Base-by-base conservation (phyloP, 37 sponge, comb jelly and placozoan genomes). In the Trichoplax adhaerens region DNA sequence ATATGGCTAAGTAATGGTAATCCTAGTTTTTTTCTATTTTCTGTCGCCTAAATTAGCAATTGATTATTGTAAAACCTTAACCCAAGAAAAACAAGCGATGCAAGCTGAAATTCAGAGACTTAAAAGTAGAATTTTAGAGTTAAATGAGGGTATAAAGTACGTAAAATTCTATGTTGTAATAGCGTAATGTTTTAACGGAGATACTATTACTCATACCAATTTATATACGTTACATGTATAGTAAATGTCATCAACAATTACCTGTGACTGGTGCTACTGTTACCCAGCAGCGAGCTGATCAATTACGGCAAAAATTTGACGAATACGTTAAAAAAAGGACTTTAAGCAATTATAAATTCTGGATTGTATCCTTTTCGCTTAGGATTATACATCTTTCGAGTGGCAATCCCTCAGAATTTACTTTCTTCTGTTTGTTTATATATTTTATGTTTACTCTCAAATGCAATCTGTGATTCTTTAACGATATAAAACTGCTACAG, bases 191-290 rank as follows among this genome's bases (percentile, higher is more conserved):
- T 29, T 29, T 29, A 29, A 29, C 29, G 29, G 29, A 29, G 29
- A 29, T 29, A 29, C 29, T 29, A 12, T 29, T 12, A 10, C 10
- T 4, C 50, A 5, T 6, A 53, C n/a, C 3, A 54, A 54, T 10
- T 74, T 68, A 6, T 6, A 65, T 69, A 48, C 47, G 4, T 74
- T 5, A 0, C 50, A 52, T 47, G 29, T 49, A 2, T 29, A 78
- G 79, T 53, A 4, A n/a, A 4, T 89, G 79, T 50, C 91, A 90
- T 56, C 82, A 90, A 64, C 78, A 83, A 67, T 65, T 90, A 2
- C 91, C 91, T 52, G 87, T 79, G n/a, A 77, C 87, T 50, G 91
- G 91, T 76, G 91, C 75, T 51, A 77, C 87, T 1, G 75, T 90
- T 47, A 84, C 87, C 48, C 68, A 84, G 72, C 85, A 90, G 84